Base-by-base conservation (phyloP, 2,113 vertebrate genomes). In the Ammodytes dubius region DNA sequence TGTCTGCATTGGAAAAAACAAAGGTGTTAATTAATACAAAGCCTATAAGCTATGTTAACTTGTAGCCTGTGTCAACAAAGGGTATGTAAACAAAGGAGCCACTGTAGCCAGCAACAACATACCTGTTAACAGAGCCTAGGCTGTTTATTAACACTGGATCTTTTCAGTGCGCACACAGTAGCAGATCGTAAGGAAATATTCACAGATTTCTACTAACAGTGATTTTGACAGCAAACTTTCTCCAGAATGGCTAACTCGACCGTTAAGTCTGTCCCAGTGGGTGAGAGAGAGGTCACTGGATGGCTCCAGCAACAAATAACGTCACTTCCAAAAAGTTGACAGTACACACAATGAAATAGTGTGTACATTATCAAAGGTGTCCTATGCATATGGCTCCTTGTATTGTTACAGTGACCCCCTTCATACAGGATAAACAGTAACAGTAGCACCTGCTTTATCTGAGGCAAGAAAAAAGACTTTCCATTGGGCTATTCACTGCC, bases 311-410 rank as follows among this genome's bases (percentile, higher is more conserved):
- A 70, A 40, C 37, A 11, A 56, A 27, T 27, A 47, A 68, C 13
- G 35, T 40, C 46, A 5, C 1, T 64, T 17, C 39, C 63, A 58
- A 37, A 42, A 76, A 40, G 67, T 84, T 74, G 81, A 70, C 70
- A 88, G 47, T 74, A 15, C 0, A 86, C 35, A 66, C 43, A 70
- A 1, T 72, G n/a, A 77, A 52, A 43, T 52, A 59, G 7, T 49
- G 60, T 50, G 15, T 54, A 4, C 11, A 43, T 43, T 39, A 59
- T 65, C 17, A 52, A 66, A 63, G 40, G 42, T 60, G 52, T 7
- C 53, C 10, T 11, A 9, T 35, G 35, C 53, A 10, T 11, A 9
- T 35, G 35, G 43, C 52, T 68, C 43, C 56, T 1, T 6, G 27
- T 13, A 9, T 5, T 42, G 64, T 54, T 46, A 56, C 27, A 27